These are phyloP conservation scores for Patella caerulea DNA, from an alignment of 2,888 invertebrate genomes.

Conservation along the genomic window DNA sequence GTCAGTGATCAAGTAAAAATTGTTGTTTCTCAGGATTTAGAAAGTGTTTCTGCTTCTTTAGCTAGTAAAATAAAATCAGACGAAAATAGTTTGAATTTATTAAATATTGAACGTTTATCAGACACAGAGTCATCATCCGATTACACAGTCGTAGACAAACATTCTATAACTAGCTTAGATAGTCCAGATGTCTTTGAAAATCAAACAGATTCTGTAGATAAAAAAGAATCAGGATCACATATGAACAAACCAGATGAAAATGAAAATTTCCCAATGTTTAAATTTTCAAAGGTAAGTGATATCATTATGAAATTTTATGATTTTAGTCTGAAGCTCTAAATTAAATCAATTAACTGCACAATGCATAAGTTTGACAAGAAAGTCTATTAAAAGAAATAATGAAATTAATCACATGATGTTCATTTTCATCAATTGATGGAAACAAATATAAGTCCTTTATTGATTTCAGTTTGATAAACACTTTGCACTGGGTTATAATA, in stretches of 20 bases:
- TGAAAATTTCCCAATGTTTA: conserved; percentile 23
- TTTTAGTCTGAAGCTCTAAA: too few species aligned
- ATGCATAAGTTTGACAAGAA: too few species aligned
- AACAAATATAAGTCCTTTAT: too few species aligned
- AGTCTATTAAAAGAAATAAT: too few species aligned
- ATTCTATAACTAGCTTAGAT: conserved; percentile 17
- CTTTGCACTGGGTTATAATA: too few species aligned
- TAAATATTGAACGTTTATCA: conserved; percentile 30
- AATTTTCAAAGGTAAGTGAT: too few species aligned
- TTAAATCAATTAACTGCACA: too few species aligned
- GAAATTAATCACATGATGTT: too few species aligned
- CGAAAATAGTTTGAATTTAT: conserved; percentile 16
- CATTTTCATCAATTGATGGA: too few species aligned
- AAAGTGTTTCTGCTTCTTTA: background rate
- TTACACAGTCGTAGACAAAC: conserved; percentile 42
- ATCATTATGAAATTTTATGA: too few species aligned
- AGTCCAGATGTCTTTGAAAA: conserved; percentile 21
- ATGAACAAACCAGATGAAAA: conserved; percentile 25
- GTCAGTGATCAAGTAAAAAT: conserved; percentile 19
- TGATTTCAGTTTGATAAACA: too few species aligned
- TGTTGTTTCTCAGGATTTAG: conserved; percentile 24
- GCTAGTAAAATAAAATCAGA: background rate
- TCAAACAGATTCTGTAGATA: background rate
- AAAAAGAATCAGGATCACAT: too few species aligned
- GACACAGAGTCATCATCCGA: conserved; percentile 42